Conservation (phyloP, 2,797 vertebrate genomes). For the Coilia nasus region DNA sequence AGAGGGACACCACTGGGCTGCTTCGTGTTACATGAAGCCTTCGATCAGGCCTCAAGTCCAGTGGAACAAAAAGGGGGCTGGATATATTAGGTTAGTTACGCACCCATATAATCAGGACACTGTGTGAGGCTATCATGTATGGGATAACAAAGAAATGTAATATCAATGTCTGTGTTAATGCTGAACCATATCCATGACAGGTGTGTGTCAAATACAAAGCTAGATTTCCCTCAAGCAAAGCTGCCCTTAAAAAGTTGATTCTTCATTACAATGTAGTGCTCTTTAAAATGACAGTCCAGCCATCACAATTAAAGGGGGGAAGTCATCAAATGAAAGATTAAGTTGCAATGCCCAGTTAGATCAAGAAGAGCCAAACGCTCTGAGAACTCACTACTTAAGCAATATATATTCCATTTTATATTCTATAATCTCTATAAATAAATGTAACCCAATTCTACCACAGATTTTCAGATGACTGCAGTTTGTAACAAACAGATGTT, state of each 20-base stretch:
- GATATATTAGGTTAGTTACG: neutral
- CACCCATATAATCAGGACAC: neutral
- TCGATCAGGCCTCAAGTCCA: neutral
- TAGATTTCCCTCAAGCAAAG: neutral
- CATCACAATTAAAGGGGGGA: too few species aligned
- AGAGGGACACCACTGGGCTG: constrained; percentile 26
- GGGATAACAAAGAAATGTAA: neutral
- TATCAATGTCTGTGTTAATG: neutral
- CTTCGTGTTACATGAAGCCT: constrained; percentile 53
- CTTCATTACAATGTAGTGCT: neutral
- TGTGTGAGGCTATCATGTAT: neutral
- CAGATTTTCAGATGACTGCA: neutral
- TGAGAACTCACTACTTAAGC: too few species aligned
- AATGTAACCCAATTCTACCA: neutral
- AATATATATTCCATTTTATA: too few species aligned
- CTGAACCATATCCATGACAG: neutral
- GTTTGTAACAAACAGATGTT: neutral
- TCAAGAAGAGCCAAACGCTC: too few species aligned
- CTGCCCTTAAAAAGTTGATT: neutral
- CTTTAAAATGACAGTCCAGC: too few species aligned
- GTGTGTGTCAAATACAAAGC: neutral
- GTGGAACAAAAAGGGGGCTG: neutral
- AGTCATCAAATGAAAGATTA: too few species aligned
- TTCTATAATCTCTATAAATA: too few species aligned
- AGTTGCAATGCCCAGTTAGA: too few species aligned